These are phyloP conservation scores for Mantis religiosa DNA, from an alignment of 2,888 invertebrate genomes.

Conservation along the genomic window DNA sequence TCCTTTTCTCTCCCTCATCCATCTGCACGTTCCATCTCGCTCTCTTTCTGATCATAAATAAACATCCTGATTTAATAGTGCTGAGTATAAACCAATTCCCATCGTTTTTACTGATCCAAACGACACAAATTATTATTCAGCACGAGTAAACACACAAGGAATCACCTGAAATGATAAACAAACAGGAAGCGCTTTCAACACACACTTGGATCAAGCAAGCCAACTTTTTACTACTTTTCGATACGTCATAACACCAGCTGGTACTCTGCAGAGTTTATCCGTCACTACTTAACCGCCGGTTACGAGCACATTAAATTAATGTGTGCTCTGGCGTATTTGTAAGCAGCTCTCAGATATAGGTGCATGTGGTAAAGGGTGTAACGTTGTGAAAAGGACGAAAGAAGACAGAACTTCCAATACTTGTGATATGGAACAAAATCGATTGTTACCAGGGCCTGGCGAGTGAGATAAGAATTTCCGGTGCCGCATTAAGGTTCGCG, in stretches of 20 bases:
- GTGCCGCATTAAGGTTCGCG: no score
- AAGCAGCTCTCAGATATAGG: background rate
- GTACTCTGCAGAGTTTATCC: background rate
- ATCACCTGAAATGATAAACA: background rate
- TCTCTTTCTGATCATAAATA: background rate
- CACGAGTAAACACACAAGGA: background rate
- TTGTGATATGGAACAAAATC: no score
- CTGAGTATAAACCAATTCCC: background rate
- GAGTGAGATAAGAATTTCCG: no score
- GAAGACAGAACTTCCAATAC: no score
- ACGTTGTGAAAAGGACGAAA: no score
- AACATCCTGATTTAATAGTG: background rate
- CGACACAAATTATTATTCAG: background rate
- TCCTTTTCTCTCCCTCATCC: background rate
- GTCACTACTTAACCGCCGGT: background rate
- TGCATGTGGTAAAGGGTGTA: no score
- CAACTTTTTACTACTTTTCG: background rate
- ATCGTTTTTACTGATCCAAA: background rate
- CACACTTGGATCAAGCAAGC: background rate
- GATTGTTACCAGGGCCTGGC: no score
- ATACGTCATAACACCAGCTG: background rate
- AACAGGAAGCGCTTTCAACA: background rate
- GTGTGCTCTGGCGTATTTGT: background rate
- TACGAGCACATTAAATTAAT: background rate
- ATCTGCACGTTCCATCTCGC: background rate